Conservation (phyloP, 2,113 vertebrate genomes). For the Hypocryptadius cinnamomeus region DNA sequence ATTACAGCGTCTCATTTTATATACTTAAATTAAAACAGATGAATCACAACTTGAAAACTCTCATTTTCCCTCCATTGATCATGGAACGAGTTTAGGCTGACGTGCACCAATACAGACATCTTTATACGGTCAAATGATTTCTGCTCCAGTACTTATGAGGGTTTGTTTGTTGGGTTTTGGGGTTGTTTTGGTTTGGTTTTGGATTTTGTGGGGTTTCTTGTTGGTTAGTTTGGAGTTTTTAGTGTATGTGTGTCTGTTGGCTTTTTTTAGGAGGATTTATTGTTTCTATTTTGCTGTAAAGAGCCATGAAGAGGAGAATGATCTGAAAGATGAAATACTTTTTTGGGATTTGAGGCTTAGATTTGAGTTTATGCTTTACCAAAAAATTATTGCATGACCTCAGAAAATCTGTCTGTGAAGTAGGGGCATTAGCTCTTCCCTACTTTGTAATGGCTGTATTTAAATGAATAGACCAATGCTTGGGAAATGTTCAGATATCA, state of each 20-base stretch:
- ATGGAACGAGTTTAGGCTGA: not conserved
- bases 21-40: not conserved
- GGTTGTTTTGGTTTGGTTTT: not conserved
- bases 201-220: accelerated
- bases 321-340: not conserved
- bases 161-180: not conserved
- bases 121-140: not conserved
- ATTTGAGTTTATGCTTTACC: not conserved
- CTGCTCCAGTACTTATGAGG: not conserved
- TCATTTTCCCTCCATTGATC: not conserved
- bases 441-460: not conserved
- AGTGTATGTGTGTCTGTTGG: not conserved
- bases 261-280: not conserved
- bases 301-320: not conserved
- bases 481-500: not conserved
- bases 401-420: not conserved
- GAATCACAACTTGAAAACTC: not conserved
- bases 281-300: not conserved
- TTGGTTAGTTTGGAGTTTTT: not conserved
- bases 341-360: not conserved
- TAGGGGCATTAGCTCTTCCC: not conserved
- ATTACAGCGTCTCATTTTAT: not conserved
- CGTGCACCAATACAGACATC: not conserved
- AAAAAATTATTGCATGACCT: not conserved
- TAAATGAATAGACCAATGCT: not conserved